Base-by-base conservation (phyloP, 2,113 vertebrate species). In the Microcebus jonahi region DNA sequence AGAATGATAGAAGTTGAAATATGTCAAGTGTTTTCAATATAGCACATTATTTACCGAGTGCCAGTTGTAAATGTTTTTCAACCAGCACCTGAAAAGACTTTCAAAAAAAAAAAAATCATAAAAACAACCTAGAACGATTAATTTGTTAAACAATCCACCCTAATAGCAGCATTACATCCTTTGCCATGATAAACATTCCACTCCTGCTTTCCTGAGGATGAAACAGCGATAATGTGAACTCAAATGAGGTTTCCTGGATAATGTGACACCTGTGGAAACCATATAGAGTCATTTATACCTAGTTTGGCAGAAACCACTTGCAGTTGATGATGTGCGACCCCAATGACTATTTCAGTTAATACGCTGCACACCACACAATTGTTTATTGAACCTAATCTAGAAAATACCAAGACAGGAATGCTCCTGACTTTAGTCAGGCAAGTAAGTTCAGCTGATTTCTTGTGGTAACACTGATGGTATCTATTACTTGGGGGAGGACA, bases 1-100 rank as follows among this genome's bases (percentile, higher is more conserved):
- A 99, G 99, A 99, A 99, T 98, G 98, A 98, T 98, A 98, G 98
- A 99, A 98, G 98, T 99, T 99, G 98, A 98, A 97, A 93, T 96
- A 97, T 97, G 99, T 99, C 98, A 98, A 98, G 98, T 99, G 98
- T 99, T 99, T 98, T 98, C 98, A 97, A 92, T 98, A 96, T 85
- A 99, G 98, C 98, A 99, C 98, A 98, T 97, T 96, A 96, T 97
- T 98, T 98, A 97, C 97, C 0, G 95, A 98, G 97, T 98, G 98
- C 98, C 98, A 98, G 98, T 98, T 98, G 97, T 97, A 98, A 98
- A 98, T 97, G 97, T 97, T 97, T 98, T 97, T 97, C 98, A 98
- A 98, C 97, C 98, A 97, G 98, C 98, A 98, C 97, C 97, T 81
- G 87, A 95, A 98, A 97, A 89, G 89, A 97, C 94, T 96, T 92